phyloP scores from a whole-genome alignment of 2,888 invertebrate genomes.

The Andrena bicolor region DNA sequence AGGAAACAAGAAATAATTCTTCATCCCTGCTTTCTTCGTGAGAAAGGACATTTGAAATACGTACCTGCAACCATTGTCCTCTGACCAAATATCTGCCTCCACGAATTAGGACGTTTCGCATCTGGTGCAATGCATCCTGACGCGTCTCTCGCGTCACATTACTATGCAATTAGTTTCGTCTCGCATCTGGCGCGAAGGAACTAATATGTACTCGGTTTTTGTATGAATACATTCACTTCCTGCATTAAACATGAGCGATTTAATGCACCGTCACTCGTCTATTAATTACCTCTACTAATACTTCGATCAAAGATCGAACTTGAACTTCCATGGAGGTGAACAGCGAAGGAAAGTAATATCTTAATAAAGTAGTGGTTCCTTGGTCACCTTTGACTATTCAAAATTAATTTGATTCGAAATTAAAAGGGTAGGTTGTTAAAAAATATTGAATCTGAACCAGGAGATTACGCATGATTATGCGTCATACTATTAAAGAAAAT shows the following conservation, averaged over 20 bases:
- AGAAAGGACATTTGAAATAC: neutral
- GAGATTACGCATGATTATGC: no score
- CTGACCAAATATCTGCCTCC: neutral
- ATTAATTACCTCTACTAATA: neutral
- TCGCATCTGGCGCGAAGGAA: constrained; percentile 43
- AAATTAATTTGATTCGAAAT: neutral
- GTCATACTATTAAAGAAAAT: neutral
- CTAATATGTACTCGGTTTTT: constrained; percentile 8
- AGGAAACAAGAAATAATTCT: neutral
- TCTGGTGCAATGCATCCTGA: constrained; percentile 34
- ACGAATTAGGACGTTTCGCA: constrained; percentile 9
- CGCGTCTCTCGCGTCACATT: constrained; percentile 57
- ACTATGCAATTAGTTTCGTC: constrained; percentile 72
- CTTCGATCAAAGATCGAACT: neutral
- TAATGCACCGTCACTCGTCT: neutral
- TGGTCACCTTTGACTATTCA: neutral
- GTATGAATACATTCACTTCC: neutral
- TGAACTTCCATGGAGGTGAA: no score
- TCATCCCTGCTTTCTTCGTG: neutral
- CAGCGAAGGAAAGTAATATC: no score
- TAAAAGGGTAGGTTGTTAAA: neutral
- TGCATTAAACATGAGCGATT: neutral
- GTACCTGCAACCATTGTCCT: neutral
- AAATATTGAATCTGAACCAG: no score
- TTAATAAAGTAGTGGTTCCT: no score